Evolutionary conservation across 2,888 invertebrate species (phyloP).

Genomic region (Harpalus rufipes): DNA sequence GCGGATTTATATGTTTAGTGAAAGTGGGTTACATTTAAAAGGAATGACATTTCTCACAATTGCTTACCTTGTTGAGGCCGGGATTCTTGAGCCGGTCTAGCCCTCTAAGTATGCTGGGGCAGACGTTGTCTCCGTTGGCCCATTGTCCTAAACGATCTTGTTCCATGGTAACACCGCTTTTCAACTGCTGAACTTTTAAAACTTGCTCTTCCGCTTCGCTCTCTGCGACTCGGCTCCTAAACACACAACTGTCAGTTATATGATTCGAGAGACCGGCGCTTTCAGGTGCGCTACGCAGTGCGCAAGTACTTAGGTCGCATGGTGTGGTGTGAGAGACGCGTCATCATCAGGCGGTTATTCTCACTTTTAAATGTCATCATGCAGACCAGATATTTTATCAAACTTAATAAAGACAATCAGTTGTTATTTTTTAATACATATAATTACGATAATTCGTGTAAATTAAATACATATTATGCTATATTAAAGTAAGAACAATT

Average conservation of each 20-base stretch:
- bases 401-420: too few species aligned
- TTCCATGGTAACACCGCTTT: slow-evolving; percentile 75
- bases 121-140: slow-evolving; percentile 79
- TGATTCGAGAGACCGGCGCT: slow-evolving; percentile 60
- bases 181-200: neutral
- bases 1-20: slow-evolving; percentile 30
- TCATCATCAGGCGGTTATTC: neutral
- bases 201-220: slow-evolving; percentile 39
- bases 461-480: too few species aligned
- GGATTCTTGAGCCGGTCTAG: slow-evolving; percentile 85
- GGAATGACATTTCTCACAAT: slow-evolving; percentile 21
- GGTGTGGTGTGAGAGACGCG: slow-evolving; percentile 52
- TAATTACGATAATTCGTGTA: too few species aligned
- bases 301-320: slow-evolving; percentile 43
- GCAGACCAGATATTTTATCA: too few species aligned
- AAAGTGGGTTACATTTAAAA: slow-evolving; percentile 59
- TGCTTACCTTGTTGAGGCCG: slow-evolving; percentile 84
- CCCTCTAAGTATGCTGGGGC: slow-evolving; percentile 81
- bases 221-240: slow-evolving; percentile 36
- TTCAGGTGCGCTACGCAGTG: slow-evolving; percentile 25
- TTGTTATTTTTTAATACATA: too few species aligned
- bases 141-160: slow-evolving; percentile 83
- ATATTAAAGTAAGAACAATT: too few species aligned
- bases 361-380: neutral
- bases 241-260: slow-evolving; percentile 64